Conservation (phyloP, 2,113 vertebrate species). For the Gadus macrocephalus region DNA sequence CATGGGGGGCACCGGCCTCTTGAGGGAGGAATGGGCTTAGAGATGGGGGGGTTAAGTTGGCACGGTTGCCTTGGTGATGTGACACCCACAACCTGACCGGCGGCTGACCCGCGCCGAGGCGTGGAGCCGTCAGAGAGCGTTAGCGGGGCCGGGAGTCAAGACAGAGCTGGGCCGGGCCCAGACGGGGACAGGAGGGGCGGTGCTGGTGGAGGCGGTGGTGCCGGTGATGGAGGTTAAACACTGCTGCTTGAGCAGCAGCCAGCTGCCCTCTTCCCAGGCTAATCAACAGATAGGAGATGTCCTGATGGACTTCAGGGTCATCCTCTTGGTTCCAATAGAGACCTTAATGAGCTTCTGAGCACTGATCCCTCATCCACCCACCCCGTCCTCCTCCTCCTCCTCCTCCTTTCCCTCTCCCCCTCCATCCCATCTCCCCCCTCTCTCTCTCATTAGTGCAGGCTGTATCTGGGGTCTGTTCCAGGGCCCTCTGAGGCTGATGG, state of each 20-base stretch:
- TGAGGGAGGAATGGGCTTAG: slow-evolving; percentile 11
- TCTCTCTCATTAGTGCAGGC: background rate
- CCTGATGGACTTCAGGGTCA: slow-evolving; percentile 13
- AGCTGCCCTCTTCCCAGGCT: slow-evolving; percentile 63
- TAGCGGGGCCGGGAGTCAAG: slow-evolving; percentile 43
- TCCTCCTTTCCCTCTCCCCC: slow-evolving; percentile 25
- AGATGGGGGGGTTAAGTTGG: slow-evolving; percentile 1
- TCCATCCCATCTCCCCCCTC: background rate
- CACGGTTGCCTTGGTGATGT: too few relatives aligned
- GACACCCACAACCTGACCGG: slow-evolving; percentile 29
- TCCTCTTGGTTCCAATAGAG: slow-evolving; percentile 20
- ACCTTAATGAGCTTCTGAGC: slow-evolving; percentile 9
- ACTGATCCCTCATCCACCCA: slow-evolving; percentile 5
- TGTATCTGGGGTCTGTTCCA: slow-evolving; percentile 37
- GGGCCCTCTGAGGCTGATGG: slow-evolving; percentile 52
- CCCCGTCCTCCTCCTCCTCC: slow-evolving; percentile 22
- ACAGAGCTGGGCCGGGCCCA: slow-evolving; percentile 37
- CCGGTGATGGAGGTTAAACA: slow-evolving; percentile 42
- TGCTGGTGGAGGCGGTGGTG: too few relatives aligned
- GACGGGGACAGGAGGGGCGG: slow-evolving; percentile 29
- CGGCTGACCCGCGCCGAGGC: slow-evolving; percentile 23
- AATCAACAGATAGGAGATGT: slow-evolving; percentile 47
- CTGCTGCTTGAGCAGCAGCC: slow-evolving; percentile 56
- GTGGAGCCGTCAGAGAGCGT: slow-evolving; percentile 44
- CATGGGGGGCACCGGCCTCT: too few relatives aligned